Evolutionary conservation across 2,888 invertebrate species (phyloP), one percentile per base, ranked within the genome.

Genomic region (Hesperia comma): DNA sequence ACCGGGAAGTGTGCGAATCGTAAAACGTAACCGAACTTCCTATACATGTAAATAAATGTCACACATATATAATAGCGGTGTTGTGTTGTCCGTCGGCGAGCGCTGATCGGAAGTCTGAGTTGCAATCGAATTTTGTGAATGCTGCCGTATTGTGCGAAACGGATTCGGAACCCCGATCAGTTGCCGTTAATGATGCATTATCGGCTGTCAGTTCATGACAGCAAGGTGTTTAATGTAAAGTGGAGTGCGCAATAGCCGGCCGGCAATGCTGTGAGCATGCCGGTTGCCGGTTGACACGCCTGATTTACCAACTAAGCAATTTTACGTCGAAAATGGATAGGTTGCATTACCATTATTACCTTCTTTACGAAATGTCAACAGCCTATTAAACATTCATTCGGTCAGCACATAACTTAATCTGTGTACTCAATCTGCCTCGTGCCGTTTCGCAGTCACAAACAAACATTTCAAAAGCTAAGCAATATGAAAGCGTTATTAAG

Each of bases 21-120:
- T 83, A 81, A 79, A 83, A 82, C 79, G 77, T 79, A 80, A 82
- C 77, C 78, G 77, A 85, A 85, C 84, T 86, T 86, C 80, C 79
- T 83, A 82, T 84, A 82, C 82, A 88, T 88, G 88, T 89, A 88
- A 83, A 82, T 82, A 78, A 88, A 88, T 87, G 85, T 87, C 82
- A 80, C 81, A 79, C 82, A 77, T 80, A 79, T 82, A 82, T n/a
- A n/a, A n/a, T n/a, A n/a, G n/a, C n/a, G n/a, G n/a, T n/a, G 80
- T 84, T 84, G 86, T 86, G 86, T 87, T 88, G 87, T 86, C 77
- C 72, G 78, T 80, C 77, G 76, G 81, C 80, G 81, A 81, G 80
- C 81, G 80, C 75, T 77, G 84, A 84, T 87, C 84, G 77, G 79
- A 83, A 85, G 80, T 79, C 40, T 21, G 56, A 57, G 63, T 58